These are phyloP conservation scores for Syrista parreyssii DNA, from an alignment of 2,888 invertebrate species.

Conservation along the genomic window DNA sequence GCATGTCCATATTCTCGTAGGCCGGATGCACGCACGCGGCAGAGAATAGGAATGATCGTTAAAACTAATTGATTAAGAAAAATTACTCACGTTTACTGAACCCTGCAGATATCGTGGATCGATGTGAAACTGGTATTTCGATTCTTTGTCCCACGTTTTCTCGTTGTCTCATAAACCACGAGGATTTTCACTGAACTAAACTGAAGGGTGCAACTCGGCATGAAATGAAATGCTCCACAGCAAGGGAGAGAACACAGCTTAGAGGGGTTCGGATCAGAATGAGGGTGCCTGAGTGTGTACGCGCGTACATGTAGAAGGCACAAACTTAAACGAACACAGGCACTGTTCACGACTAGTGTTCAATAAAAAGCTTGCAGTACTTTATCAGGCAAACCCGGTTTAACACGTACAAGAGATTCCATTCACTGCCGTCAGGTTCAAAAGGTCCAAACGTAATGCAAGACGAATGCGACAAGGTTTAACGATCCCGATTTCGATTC, in stretches of 20 bases:
- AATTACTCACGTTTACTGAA: background rate
- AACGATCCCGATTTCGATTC: background rate
- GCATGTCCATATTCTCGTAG: background rate
- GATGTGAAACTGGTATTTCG: background rate
- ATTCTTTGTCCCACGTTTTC: background rate
- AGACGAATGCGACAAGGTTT: background rate
- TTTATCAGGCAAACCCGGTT: background rate
- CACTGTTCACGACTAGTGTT: background rate
- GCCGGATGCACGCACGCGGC: background rate
- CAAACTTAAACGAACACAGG: slow-evolving; percentile 20
- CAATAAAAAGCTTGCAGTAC: background rate
- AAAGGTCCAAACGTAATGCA: background rate
- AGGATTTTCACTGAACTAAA: slow-evolving; percentile 33
- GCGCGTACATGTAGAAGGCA: slow-evolving; percentile 16
- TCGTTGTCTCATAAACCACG: background rate
- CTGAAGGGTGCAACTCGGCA: slow-evolving; percentile 12
- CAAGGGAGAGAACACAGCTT: slow-evolving; percentile 22
- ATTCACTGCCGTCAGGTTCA: background rate
- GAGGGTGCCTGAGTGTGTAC: slow-evolving; percentile 10
- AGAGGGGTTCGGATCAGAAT: slow-evolving; percentile 9
- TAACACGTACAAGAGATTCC: background rate
- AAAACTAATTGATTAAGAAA: background rate
- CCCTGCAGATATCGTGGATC: background rate
- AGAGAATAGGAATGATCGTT: background rate
- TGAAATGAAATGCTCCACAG: slow-evolving; percentile 1